Evolutionary conservation across 1,140 invertebrate genomes (phyloP).

Genomic region (Homalodisca vitripennis): DNA sequence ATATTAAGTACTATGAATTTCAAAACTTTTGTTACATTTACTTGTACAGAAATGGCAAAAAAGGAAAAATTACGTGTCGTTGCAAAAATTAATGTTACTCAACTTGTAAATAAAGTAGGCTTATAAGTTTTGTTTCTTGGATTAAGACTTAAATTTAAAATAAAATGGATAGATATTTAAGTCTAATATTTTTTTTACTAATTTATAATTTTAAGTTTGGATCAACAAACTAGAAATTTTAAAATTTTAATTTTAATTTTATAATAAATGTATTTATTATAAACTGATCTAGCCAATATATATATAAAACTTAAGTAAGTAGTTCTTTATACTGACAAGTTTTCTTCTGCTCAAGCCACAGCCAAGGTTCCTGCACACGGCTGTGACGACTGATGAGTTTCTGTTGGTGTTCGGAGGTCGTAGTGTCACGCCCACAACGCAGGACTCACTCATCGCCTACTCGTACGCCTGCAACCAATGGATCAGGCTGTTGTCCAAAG

Average conservation of each 20-base stretch:
- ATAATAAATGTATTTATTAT: conserved; percentile 13
- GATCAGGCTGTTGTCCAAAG: conserved; percentile 66
- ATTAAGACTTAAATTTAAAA: no score
- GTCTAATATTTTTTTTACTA: no score
- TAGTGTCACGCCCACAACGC: conserved; percentile 61
- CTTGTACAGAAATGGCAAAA: no score
- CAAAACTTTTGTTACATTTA: no score
- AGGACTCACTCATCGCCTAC: conserved; percentile 81
- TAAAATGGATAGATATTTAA: no score
- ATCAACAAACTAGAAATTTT: conserved; percentile 5
- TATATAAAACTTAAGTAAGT: neutral
- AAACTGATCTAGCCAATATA: neutral
- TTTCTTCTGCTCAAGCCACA: conserved; percentile 56
- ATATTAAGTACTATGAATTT: no score
- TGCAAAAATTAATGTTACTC: no score
- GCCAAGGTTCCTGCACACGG: conserved; percentile 83
- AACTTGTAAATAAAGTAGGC: no score
- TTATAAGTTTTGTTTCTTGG: no score
- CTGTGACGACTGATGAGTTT: conserved; percentile 81
- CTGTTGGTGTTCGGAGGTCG: conserved; percentile 89
- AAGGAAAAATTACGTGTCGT: no score
- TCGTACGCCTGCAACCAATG: conserved; percentile 89
- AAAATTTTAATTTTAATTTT: conserved; percentile 16
- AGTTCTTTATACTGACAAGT: neutral
- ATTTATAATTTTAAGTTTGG: neutral